These are phyloP conservation scores for Gallinago media DNA, from an alignment of 2,113 vertebrate species.

Conservation along the genomic window DNA sequence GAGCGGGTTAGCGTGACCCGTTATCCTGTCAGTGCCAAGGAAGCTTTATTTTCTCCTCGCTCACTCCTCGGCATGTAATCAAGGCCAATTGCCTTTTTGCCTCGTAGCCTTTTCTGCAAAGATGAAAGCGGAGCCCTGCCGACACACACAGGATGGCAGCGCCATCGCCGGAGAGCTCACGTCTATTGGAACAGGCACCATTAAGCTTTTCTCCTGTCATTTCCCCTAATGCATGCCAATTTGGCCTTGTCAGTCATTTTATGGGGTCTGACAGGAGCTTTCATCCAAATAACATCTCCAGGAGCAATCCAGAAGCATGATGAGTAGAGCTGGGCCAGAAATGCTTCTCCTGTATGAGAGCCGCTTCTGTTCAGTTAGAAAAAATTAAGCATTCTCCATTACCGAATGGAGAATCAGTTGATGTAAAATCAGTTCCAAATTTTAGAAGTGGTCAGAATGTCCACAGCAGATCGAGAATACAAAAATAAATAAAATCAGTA, in stretches of 20 bases:
- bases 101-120: neutral
- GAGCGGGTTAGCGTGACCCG: neutral
- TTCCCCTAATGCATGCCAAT: neutral
- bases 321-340: neutral
- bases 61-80: neutral
- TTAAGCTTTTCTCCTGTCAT: neutral
- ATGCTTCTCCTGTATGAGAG: neutral
- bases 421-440: neutral
- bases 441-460: neutral
- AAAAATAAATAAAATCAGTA: neutral
- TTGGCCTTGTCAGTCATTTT: neutral
- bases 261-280: neutral
- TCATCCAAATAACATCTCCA: neutral
- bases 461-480: neutral
- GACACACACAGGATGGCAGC: neutral
- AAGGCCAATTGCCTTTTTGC: slow-evolving; percentile 24
- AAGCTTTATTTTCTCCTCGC: neutral
- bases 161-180: neutral
- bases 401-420: neutral
- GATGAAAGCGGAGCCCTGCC: neutral
- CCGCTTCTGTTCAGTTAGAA: neutral
- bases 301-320: neutral
- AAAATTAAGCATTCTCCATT: neutral
- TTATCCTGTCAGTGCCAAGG: neutral
- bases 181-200: neutral